Evolutionary conservation across 2,888 invertebrate genomes (phyloP).

Genomic region (Pomacea canaliculata): DNA sequence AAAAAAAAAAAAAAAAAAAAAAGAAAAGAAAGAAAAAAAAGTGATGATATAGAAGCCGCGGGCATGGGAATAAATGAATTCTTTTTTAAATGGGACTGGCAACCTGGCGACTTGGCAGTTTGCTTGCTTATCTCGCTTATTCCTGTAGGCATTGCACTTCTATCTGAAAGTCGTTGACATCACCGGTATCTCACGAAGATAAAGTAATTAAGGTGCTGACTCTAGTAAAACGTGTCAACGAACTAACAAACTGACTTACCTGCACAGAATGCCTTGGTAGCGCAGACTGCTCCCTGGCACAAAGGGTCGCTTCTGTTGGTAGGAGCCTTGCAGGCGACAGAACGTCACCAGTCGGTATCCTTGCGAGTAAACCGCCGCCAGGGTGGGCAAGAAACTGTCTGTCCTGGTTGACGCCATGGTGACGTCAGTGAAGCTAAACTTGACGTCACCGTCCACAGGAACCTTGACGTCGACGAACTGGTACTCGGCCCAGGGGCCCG

Average conservation of each 20-base stretch:
- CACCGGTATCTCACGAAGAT: too few relatives aligned
- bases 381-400: background rate
- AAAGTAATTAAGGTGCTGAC: too few relatives aligned
- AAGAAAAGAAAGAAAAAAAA: too few relatives aligned
- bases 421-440: constrained; percentile 19
- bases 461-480: constrained; percentile 23
- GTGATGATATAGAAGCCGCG: too few relatives aligned
- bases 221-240: too few relatives aligned
- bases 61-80: too few relatives aligned
- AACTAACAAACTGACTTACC: constrained; percentile 2
- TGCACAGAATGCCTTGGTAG: constrained; percentile 22
- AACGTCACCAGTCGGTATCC: constrained; percentile 22
- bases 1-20: too few relatives aligned
- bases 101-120: too few relatives aligned
- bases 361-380: constrained; percentile 10
- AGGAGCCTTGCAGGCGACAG: constrained; percentile 5
- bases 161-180: too few relatives aligned
- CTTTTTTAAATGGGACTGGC: too few relatives aligned
- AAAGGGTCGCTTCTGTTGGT: constrained; percentile 7
- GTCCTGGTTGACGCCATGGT: constrained; percentile 14
- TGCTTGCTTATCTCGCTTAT: too few relatives aligned
- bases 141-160: too few relatives aligned
- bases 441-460: constrained; percentile 19
- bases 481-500: constrained; percentile 21
- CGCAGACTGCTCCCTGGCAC: constrained; percentile 9